Evolutionary conservation across 2,888 invertebrate species (phyloP).

Genomic region (Tiphia femorata): DNA sequence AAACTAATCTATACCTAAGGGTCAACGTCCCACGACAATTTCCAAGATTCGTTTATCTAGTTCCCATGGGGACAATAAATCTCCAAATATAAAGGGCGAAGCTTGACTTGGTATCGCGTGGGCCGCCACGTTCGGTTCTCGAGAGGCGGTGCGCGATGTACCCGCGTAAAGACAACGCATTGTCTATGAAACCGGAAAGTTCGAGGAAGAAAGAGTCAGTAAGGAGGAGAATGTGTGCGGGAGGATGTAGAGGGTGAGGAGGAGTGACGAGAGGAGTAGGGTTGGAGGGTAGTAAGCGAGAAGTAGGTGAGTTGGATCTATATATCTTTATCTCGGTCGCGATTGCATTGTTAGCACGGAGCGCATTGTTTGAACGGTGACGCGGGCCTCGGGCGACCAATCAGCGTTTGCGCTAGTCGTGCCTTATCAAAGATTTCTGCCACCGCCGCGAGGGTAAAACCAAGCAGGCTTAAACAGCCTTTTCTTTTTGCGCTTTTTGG

Average conservation of each 20-base stretch:
- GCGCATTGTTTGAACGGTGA: conserved; percentile 62
- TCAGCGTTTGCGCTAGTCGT: conserved; percentile 57
- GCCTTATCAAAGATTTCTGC: conserved; percentile 58
- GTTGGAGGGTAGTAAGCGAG: conserved; percentile 5
- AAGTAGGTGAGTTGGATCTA: conserved; percentile 38
- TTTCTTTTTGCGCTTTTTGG: background rate
- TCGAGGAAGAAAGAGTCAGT: no score
- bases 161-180: no score
- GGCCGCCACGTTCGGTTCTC: no score
- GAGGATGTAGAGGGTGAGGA: conserved; percentile 18
- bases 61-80: no score
- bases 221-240: no score
- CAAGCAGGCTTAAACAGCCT: conserved; percentile 31
- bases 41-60: no score
- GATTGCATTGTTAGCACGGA: conserved; percentile 62
- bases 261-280: background rate
- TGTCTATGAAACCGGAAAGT: no score
- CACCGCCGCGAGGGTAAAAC: conserved; percentile 44
- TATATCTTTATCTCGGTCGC: conserved; percentile 56
- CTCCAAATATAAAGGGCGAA: no score
- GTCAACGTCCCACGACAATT: no score
- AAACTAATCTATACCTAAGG: no score
- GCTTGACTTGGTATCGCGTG: no score
- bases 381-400: conserved; percentile 61
- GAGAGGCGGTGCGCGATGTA: no score